These are phyloP conservation scores for Terrapene triunguis DNA, from an alignment of 2,113 vertebrate species.

Conservation along the genomic window DNA sequence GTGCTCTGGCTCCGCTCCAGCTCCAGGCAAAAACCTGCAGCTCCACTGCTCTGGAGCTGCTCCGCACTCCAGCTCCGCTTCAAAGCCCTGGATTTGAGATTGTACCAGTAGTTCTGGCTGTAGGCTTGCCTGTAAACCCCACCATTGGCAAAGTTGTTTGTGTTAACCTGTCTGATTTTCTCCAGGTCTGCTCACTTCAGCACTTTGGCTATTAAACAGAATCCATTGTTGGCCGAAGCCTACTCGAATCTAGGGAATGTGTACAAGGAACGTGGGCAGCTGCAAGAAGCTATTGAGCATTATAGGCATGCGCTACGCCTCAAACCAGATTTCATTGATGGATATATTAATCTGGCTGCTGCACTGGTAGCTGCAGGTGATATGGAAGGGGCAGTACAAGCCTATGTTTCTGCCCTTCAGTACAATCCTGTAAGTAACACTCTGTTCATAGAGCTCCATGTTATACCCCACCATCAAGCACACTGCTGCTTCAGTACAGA, in stretches of 20 bases:
- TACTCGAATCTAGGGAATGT: constrained; percentile 99
- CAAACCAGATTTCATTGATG: constrained; percentile 99
- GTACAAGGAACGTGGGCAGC: constrained; percentile 97
- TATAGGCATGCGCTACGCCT: constrained; percentile 96
- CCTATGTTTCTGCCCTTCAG: constrained; percentile 98
- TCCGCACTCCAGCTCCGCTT: too few species aligned
- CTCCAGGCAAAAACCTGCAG: too few species aligned
- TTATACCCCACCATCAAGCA: not conserved
- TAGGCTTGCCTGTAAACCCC: not conserved
- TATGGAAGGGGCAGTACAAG: constrained; percentile 99
- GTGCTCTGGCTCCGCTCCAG: too few species aligned
- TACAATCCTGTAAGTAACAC: constrained; percentile 94
- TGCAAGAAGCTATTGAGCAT: constrained; percentile 98
- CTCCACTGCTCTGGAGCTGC: too few species aligned
- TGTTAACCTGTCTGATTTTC: constrained; percentile 31
- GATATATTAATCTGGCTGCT: constrained; percentile 98
- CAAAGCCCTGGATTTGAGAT: not conserved
- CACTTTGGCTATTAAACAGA: constrained; percentile 99
- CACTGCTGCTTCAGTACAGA: not conserved
- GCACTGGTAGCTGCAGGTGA: constrained; percentile 97
- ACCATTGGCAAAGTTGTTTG: not conserved
- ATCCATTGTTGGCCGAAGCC: constrained; percentile 97
- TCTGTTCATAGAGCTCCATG: not conserved
- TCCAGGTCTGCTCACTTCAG: constrained; percentile 98
- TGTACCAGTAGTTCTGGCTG: not conserved